Evolutionary conservation across 2,113 vertebrate genomes (phyloP), one percentile per base, ranked within the genome.

Genomic region (Pelvicachromis taeniatus): DNA sequence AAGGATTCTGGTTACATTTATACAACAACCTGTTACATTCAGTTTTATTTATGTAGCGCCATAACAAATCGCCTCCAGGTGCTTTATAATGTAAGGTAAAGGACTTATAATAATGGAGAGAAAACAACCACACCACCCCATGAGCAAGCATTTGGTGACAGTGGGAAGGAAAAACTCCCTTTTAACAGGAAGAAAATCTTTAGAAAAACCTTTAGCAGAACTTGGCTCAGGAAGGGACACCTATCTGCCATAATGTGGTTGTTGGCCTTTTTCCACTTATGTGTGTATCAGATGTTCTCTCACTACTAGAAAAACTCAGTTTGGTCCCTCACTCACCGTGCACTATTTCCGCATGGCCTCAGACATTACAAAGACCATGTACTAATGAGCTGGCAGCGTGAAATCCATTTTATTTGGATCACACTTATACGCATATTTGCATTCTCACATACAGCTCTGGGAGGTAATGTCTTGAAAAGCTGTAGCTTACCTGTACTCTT

Each of bases 401-500:
- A 48, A 48, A 73, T 73, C 9, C 9, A 11, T 73, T 73, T 73
- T 26, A 50, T 73, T 19, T 73, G 65, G 40, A 26, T 45, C 40
- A 70, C 40, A 73, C 21, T 48, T 70, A 48, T 48, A 29, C 2
- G 9, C 8, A 26, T 42, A 68, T 70, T 70, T 45, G 65, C 23
- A 21, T 29, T 48, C 3, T 70, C 6, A 14, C 13, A 42, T 26
- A 68, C n/a, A 42, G 63, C 12, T 68, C 7, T 68, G n/a, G 63
- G n/a, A 68, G n/a, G 63, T 42, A 40, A 68, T 45, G 21, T 45
- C 65, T 48, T 0, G 40, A 73, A 45, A 73, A 48, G 40, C 23
- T 73, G n/a, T n/a, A n/a, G 38, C 52, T 95, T 92, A 99, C 98
- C 98, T 99, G 99, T 2, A 99, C 98, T 31, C 99, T 96, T 4